Evolutionary conservation across 1,140 invertebrate genomes (phyloP), one percentile per base, ranked within the genome.

Genomic region (Camponotus vicinus): DNA sequence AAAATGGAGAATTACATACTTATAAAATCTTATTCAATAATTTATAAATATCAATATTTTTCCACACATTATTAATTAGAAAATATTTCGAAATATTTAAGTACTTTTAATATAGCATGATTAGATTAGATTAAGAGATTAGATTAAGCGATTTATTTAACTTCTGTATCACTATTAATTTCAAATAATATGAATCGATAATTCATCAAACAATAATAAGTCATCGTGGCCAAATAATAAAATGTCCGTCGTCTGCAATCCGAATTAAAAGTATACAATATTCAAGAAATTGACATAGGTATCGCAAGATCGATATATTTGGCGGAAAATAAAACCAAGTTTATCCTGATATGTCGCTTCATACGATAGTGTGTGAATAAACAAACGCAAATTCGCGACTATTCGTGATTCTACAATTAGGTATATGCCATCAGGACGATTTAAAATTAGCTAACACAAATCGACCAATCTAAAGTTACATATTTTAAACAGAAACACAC

Each of bases 131-230:
- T 27, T 27, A 27, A 27, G 1, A 27, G 27, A 27, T 89, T 63
- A 71, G 87, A 34, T 55, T 45, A 78, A 61, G 49, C 80, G 13
- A 61, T 61, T 75, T 27, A 13, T 27, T 61, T 27, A 49, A n/a
- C 13, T 52, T 18, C 67, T 67, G 0, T 13, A 21, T 67, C 8
- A 52, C 6, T 13, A 37, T 13, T 13, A 82, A 80, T 77, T 88
- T 83, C 59, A n/a, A 78, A 27, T 71, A 82, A 61, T 13, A 1
- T 18, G 9, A 82, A 40, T 82, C 37, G 42, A 82, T 82, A 82
- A 71, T 73, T 61, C 4, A 13, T 73, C 40, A 18, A 13, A 21
- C 21, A 70, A 9, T 40, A 15, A 80, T 80, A 49, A 80, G 32
- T 57, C 52, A 52, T 52, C 32, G 63, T 7, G 34, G n/a, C 9